Conservation (phyloP, 2,113 vertebrate species). For the Eudyptes chrysolophus region DNA sequence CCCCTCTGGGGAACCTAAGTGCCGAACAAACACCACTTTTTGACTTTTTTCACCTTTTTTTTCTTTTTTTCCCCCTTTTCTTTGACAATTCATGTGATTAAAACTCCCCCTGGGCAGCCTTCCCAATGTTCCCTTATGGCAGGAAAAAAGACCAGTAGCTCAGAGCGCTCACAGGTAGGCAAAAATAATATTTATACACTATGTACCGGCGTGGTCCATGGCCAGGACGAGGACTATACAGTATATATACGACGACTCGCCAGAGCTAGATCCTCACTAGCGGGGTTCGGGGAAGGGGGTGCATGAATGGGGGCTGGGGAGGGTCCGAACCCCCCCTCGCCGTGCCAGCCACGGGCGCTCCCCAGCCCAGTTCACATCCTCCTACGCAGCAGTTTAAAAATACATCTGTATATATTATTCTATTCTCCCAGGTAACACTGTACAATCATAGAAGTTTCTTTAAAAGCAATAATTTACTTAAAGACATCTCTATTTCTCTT, state of each 20-base stretch:
- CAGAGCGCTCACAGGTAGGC: slow-evolving; percentile 39
- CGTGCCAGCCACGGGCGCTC: neutral
- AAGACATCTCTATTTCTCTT: slow-evolving; percentile 63
- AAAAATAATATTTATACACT: slow-evolving; percentile 58
- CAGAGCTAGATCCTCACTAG: slow-evolving; percentile 11
- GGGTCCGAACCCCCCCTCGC: neutral
- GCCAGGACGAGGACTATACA: slow-evolving; percentile 49
- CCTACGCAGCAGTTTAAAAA: slow-evolving; percentile 53
- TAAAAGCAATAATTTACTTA: slow-evolving; percentile 74
- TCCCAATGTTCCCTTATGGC: neutral
- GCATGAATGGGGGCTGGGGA: neutral
- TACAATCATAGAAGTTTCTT: slow-evolving; percentile 69
- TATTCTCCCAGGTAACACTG: slow-evolving; percentile 68
- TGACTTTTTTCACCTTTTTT: neutral
- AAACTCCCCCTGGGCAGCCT: neutral
- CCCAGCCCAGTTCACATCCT: slow-evolving; percentile 13
- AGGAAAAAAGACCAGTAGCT: neutral
- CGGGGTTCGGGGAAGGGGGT: neutral
- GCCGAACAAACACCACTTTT: neutral
- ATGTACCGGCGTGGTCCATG: slow-evolving; percentile 7
- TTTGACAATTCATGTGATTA: neutral
- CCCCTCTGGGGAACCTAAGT: neutral
- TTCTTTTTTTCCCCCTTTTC: rapidly evolving
- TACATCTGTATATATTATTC: slow-evolving; percentile 67
- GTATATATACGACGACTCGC: neutral